Conservation (phyloP, 2,797 vertebrate species). For the Enteromius fasciolatus region DNA sequence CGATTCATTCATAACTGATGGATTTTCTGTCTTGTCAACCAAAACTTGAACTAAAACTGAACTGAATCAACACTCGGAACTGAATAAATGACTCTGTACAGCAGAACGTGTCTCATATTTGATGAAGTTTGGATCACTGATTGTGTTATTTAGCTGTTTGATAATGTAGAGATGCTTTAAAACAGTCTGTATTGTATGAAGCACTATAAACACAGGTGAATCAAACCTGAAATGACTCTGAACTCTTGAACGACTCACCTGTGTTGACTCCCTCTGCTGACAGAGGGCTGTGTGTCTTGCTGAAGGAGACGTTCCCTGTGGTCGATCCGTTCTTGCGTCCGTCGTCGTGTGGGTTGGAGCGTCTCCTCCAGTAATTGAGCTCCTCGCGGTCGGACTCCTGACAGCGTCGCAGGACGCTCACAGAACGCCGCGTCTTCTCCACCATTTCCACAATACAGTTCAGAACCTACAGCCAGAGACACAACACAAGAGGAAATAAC, state of each 20-base stretch:
- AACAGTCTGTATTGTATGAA: neutral
- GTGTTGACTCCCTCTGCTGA: conserved; percentile 77
- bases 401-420: conserved; percentile 93
- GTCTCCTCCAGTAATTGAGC: conserved; percentile 94
- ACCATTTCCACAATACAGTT: conserved; percentile 99
- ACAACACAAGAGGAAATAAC: neutral
- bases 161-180: neutral
- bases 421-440: conserved; percentile 94
- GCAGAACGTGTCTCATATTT: neutral
- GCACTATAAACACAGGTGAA: neutral
- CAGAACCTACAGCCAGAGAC: conserved; percentile 79
- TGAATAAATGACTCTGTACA: neutral
- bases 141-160: neutral
- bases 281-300: conserved; percentile 90
- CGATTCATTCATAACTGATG: neutral
- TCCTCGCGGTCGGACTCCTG: conserved; percentile 97
- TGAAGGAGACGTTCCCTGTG: conserved; percentile 71
- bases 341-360: conserved; percentile 90
- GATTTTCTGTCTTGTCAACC: neutral
- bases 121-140: neutral
- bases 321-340: conserved; percentile 81
- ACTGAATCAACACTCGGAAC: neutral
- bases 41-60: neutral
- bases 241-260: conserved; percentile 59
- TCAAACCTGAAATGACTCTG: neutral